A percentile compares a stretch with the other conserved stretches of the same genome.
Conservation (phyloP, 2,113 vertebrate species). For the Mohoua ochrocephala region DNA sequence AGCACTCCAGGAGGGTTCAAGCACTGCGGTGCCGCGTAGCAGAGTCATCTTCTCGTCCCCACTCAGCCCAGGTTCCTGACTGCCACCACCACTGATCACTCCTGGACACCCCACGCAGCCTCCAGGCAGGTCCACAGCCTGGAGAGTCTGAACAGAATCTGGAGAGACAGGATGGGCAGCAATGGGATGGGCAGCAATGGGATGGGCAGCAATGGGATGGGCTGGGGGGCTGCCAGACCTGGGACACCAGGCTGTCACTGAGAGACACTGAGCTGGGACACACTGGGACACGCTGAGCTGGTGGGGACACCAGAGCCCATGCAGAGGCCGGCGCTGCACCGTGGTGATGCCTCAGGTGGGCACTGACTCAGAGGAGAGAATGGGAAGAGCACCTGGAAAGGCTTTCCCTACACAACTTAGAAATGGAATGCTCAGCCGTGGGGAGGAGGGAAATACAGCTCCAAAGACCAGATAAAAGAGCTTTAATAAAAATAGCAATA, state of each 20-base stretch:
- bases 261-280: no score
- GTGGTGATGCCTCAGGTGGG: background rate
- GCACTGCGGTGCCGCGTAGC: rapidly evolving
- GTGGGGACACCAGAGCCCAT: background rate
- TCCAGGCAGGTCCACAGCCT: background rate
- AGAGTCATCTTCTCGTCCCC: background rate
- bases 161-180: background rate
- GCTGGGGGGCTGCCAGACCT: background rate
- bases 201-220: background rate
- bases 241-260: background rate
- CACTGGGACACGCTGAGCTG: no score
- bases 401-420: background rate
- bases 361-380: background rate
- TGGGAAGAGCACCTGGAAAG: background rate
- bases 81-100: background rate
- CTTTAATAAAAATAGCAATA: background rate
- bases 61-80: background rate
- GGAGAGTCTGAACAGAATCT: background rate
- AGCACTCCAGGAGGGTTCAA: background rate
- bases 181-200: no score
- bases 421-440: background rate
- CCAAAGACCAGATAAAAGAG: background rate
- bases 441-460: background rate
- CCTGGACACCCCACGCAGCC: rapidly evolving
- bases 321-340: background rate